Base-by-base conservation (phyloP, 2,113 vertebrate species). In the Strix aluco region DNA sequence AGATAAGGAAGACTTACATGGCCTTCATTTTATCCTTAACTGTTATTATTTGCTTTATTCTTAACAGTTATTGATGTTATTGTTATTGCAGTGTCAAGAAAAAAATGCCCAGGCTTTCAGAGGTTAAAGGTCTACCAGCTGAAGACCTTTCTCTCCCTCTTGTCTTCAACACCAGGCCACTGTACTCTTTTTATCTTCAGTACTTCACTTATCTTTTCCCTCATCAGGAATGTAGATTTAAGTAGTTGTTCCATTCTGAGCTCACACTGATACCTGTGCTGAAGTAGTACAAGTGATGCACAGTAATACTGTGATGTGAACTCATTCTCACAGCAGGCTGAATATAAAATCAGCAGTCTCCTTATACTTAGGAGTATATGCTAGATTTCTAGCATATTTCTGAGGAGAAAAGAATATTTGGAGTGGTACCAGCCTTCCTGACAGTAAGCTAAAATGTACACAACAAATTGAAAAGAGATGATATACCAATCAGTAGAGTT, bases 1-100 rank as follows among this genome's bases (percentile, higher is more conserved):
- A 92, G 54, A 94, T 61, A 97, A 63, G 49, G 95, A 97, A 96
- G 90, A 72, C 63, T 97, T 97, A 78, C 88, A 86, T 66, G 86
- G 75, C 57, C 81, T 92, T 95, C 30, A n/a, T 90, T 92, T 94
- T 81, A 63, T 63, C 55, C 86, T 88, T 75, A 74, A 86, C 61
- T 90, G 49, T 88, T 83, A 47, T 62, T 63, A 11, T 90, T 63
- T 32, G 30, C 36, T 77, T 79, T 54, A 49, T 52, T 83, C 36
- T 52, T 63, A 57, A 67, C 44, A 89, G 67, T 77, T 88, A 36
- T 77, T 78, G 67, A 82, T 89, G n/a, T 86, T 97, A 85, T 52
- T 96, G 92, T 73, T 96, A 86, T 89, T 82, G 66, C 51, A 97
- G 54, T 69, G 63, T 79, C 55, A 69, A 61, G 29, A 73, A 95